These are phyloP conservation scores for Acleris emargana DNA, from an alignment of 2,888 invertebrate genomes.

Conservation along the genomic window DNA sequence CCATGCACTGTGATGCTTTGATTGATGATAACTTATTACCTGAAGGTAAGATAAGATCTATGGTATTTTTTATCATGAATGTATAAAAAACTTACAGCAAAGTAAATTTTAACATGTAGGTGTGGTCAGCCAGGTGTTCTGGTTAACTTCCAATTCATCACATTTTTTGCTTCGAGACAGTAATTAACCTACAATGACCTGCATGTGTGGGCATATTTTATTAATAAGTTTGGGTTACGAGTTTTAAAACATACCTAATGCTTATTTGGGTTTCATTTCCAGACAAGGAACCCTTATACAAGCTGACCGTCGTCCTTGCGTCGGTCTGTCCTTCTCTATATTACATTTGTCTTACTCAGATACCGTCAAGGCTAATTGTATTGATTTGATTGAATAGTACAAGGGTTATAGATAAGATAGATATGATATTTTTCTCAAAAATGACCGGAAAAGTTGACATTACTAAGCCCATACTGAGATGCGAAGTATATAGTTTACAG, in stretches of 20 bases:
- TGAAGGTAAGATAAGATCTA: constrained; percentile 79
- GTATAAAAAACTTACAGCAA: constrained; percentile 13
- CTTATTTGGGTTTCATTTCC: background rate
- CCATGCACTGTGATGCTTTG: constrained; percentile 96
- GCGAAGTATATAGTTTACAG: too few species aligned
- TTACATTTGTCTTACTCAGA: too few species aligned
- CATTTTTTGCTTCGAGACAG: constrained; percentile 4
- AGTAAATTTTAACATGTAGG: constrained; percentile 13
- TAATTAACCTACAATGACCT: constrained; percentile 14
- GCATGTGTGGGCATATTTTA: background rate
- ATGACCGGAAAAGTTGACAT: too few species aligned
- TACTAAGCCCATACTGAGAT: too few species aligned
- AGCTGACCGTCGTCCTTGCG: too few species aligned
- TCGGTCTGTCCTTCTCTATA: too few species aligned
- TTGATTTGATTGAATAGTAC: too few species aligned
- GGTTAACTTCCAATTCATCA: constrained; percentile 9
- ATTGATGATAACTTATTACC: constrained; percentile 90
- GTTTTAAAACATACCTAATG: background rate
- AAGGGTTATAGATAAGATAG: too few species aligned
- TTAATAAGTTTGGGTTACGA: background rate
- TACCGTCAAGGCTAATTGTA: too few species aligned
- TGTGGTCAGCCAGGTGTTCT: constrained; percentile 6
- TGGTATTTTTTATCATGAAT: constrained; percentile 18
- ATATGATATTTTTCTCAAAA: too few species aligned
- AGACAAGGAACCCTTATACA: too few species aligned